A percentile compares a stretch with the other conserved stretches of the same genome.
Conservation (phyloP, 2,888 invertebrate genomes). For the Lycophotia porphyrea region DNA sequence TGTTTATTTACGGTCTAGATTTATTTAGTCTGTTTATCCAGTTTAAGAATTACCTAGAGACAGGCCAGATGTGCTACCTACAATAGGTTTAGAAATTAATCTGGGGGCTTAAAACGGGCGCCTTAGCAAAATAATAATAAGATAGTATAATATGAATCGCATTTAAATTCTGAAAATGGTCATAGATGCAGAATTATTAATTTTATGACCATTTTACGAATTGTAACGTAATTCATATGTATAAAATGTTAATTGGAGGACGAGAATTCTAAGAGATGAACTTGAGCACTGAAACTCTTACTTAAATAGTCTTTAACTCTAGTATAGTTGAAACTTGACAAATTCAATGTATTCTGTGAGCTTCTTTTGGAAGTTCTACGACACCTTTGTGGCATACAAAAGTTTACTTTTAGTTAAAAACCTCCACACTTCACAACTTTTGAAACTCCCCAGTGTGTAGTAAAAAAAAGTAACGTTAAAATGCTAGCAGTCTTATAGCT, state of each 20-base stretch:
- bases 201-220: too few relatives aligned
- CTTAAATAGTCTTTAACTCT: too few relatives aligned
- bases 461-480: conserved; percentile 11
- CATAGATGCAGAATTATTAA: too few relatives aligned
- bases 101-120: too few relatives aligned
- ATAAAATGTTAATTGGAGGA: neutral
- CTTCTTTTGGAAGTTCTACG: conserved; percentile 36
- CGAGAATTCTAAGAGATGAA: neutral
- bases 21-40: neutral
- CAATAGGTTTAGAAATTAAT: too few relatives aligned
- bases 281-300: neutral
- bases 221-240: too few relatives aligned
- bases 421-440: conserved; percentile 32
- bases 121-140: too few relatives aligned
- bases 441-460: conserved; percentile 1
- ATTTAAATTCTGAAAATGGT: too few relatives aligned
- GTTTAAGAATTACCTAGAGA: neutral
- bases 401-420: conserved; percentile 38
- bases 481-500: conserved; percentile 7
- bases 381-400: conserved; percentile 41
- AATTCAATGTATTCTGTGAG: conserved; percentile 37
- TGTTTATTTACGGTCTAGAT: neutral
- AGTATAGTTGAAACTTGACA: conserved; percentile 23
- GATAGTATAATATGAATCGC: too few relatives aligned
- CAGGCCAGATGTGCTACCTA: neutral